Evolutionary conservation across 2,888 invertebrate genomes (phyloP), one percentile per base, ranked within the genome.

Genomic region (Carabus problematicus): DNA sequence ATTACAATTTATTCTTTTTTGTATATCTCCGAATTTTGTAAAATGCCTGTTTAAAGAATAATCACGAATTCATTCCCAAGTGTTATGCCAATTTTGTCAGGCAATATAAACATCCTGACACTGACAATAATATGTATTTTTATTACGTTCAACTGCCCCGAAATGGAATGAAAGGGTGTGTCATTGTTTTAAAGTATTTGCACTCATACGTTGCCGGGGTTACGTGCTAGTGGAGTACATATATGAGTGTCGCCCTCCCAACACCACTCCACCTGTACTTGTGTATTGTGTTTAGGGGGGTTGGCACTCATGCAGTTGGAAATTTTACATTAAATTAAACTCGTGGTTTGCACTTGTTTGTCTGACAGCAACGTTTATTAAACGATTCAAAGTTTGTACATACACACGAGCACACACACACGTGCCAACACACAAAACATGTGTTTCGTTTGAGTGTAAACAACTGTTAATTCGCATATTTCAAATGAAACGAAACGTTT

Each of bases 251-350:
- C 3, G 2, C 3, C 29, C 29, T 3, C 29, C 29, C 29, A 29
- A 29, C 29, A 14, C n/a, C 14, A 14, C n/a, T 45, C 3, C 45
- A n/a, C n/a, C n/a, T n/a, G n/a, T 29, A 29, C 29, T 29, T 29
- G 29, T 29, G 29, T 45, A 45, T 12, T 12, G n/a, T 12, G 45
- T 45, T 12, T n/a, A n/a, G 14, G 3, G n/a, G 55, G 39, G 19
- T 42, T 16, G 60, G 29, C 7, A 14, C 47, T 47, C 29, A 16
- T 62, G 62, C 62, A 62, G 29, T 49, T 49, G 62, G 62, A 49
- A 62, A 62, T 62, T 62, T 62, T 62, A 62, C 62, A 62, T 62
- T 62, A 62, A 62, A 62, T 62, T 62, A 62, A 62, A 62, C 39
- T 49, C 47, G 62, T 62, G 62, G 62, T 39, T 40, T 62, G 62